phyloP scores from a whole-genome alignment of 2,888 invertebrate genomes.

The Drosophila pegasa region DNA sequence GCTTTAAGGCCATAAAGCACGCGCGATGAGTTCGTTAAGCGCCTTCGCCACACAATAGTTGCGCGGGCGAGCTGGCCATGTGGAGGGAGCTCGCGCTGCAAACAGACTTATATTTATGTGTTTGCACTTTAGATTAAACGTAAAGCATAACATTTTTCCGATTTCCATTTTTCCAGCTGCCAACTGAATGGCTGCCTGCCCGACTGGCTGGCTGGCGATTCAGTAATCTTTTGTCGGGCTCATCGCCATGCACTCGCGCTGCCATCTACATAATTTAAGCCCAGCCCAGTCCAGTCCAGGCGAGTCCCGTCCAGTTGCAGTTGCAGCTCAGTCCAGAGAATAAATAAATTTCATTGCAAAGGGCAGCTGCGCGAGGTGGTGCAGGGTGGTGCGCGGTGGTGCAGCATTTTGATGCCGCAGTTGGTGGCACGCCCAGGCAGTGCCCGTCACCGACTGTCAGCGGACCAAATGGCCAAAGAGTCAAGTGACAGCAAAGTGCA shows the following conservation, averaged over 20 bases:
- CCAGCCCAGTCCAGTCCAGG: conserved; percentile 7
- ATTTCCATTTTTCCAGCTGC: conserved; percentile 31
- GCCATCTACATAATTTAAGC: conserved; percentile 51
- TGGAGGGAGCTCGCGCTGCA: conserved; percentile 1
- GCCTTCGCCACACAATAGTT: background rate
- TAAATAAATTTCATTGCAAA: conserved; percentile 53
- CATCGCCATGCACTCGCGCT: conserved; percentile 29
- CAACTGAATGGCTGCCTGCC: conserved; percentile 7
- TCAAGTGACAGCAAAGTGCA: conserved; percentile 74
- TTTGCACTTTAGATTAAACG: conserved; percentile 24
- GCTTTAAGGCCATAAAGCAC: conserved; percentile 2
- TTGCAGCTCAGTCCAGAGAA: conserved; percentile 22
- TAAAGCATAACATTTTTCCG: conserved; percentile 23
- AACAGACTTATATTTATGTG: conserved; percentile 6
- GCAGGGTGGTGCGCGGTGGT: background rate
- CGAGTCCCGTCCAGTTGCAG: too few relatives aligned
- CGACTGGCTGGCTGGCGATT: conserved; percentile 11
- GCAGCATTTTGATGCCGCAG: conserved; percentile 28
- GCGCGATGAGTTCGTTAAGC: conserved; percentile 6
- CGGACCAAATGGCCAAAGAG: conserved; percentile 50
- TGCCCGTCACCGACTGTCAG: conserved; percentile 41
- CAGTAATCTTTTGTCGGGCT: conserved; percentile 43
- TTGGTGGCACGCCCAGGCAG: conserved; percentile 1
- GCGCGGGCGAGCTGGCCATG: background rate
- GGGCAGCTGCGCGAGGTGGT: background rate